Evolutionary conservation across 2,113 vertebrate species (phyloP), one percentile per base, ranked within the genome.

Genomic region (Oryzias woworae): DNA sequence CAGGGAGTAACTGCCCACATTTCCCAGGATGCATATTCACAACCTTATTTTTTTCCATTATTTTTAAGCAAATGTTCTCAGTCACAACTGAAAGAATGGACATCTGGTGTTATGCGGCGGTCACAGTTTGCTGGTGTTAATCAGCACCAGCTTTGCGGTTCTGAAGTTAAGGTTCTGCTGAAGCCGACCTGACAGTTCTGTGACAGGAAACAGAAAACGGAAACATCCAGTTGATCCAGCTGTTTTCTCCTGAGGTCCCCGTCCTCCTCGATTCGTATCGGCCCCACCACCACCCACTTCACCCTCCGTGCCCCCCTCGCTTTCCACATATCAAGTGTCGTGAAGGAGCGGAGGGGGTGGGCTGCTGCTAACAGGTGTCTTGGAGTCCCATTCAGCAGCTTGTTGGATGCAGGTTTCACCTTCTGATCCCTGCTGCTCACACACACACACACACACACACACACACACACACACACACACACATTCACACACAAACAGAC

Each of bases 371-470:
- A 86, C 82, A 87, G 87, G 86, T 88, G 91, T 87, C 86, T 89
- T 86, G 86, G 73, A 80, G 81, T 82, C 68, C 73, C 63, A 63
- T 13, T 43, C 48, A 85, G 80, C 73, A 82, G 79, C 62, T 70
- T 73, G 81, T 81, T 85, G 70, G 75, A 69, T 78, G 62, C 84
- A 89, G 85, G 86, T 90, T 89, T 84, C 82, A 89, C 84, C 81
- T 84, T 72, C 36, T 77, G 73, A 63, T 74, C 76, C 78, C 83
- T 80, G 79, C 84, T 83, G 81, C 71, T 72, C 60, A 22, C 28
- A 26, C 53, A 14, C 3, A 0, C 58, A 53, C 57, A 59, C 61
- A 55, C 60, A 63, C 64, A 68, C 62, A 65, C 56, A 68, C 62
- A 65, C 56, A 42, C 46, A 22, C 49, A 45, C 44, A 44, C 41